These are phyloP conservation scores for Antrozous pallidus DNA, from an alignment of 2,797 vertebrate species.

Conservation along the genomic window DNA sequence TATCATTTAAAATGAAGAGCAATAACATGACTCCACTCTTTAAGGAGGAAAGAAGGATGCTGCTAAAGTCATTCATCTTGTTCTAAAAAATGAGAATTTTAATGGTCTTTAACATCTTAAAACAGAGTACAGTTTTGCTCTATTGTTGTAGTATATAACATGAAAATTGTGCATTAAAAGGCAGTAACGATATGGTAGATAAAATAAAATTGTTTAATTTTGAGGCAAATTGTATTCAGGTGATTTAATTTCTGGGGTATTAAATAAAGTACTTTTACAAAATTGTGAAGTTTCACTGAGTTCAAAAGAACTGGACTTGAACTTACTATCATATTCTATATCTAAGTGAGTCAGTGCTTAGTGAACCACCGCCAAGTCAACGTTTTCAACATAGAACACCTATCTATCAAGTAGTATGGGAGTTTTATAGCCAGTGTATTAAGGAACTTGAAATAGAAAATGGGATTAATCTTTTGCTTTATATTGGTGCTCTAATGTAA, in stretches of 20 bases:
- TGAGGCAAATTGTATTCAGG: not conserved
- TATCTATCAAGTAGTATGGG: not conserved
- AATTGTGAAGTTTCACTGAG: not conserved
- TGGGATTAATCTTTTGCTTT: not conserved
- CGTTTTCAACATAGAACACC: not conserved
- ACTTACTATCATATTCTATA: not conserved
- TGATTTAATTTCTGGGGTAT: constrained; percentile 13
- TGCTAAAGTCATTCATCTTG: not conserved
- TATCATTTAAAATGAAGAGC: constrained; percentile 26
- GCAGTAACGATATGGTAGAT: not conserved
- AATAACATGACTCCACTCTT: not conserved
- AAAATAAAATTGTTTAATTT: constrained; percentile 27
- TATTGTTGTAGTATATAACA: not conserved
- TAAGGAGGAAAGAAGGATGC: not conserved
- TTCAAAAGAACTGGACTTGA: not conserved
- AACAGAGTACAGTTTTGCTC: not conserved
- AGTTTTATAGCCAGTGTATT: not conserved
- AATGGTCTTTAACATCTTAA: constrained; percentile 13
- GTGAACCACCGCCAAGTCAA: not conserved
- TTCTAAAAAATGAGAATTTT: not conserved
- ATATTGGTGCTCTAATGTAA: not conserved
- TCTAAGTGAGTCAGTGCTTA: not conserved
- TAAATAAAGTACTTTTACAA: not conserved
- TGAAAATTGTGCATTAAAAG: not conserved
- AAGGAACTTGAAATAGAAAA: not conserved